These are phyloP conservation scores for Oligia fasciuncula DNA, from an alignment of 2,888 invertebrate species.

Conservation along the genomic window DNA sequence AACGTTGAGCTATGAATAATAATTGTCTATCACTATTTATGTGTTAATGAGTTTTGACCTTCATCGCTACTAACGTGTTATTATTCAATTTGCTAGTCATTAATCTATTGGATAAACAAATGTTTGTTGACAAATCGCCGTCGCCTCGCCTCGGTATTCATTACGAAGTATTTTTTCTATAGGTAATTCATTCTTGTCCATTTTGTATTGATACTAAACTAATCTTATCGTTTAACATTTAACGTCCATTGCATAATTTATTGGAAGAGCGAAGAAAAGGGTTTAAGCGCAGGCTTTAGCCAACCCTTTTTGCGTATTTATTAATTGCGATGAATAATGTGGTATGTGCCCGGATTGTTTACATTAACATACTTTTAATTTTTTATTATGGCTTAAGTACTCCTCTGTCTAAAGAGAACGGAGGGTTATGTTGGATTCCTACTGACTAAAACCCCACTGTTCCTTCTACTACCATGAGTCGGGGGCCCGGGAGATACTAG, in stretches of 20 bases:
- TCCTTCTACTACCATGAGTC: neutral
- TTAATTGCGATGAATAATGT: neutral
- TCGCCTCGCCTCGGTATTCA: neutral
- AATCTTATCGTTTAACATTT: neutral
- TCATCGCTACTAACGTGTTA: slow-evolving; percentile 1
- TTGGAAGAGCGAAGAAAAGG: neutral
- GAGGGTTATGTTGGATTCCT: neutral
- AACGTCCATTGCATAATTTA: slow-evolving; percentile 1
- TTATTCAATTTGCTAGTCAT: slow-evolving; percentile 26
- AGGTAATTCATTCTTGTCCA: slow-evolving; percentile 19
- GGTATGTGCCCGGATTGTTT: neutral
- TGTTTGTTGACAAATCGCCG: slow-evolving; percentile 11
- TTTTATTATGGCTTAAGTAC: neutral
- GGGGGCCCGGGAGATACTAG: too few species aligned
- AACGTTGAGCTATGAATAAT: neutral
- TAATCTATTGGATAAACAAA: slow-evolving; percentile 30
- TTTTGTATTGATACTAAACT: slow-evolving; percentile 1
- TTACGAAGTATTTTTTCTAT: slow-evolving; percentile 16
- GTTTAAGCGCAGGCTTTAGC: neutral
- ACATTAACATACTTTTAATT: neutral
- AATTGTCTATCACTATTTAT: slow-evolving; percentile 6
- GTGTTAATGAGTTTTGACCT: slow-evolving; percentile 15
- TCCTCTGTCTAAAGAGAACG: neutral
- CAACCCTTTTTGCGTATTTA: neutral
- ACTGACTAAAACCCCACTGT: too few species aligned